Conservation (phyloP, 2,113 vertebrate genomes). For the Anguilla rostrata region DNA sequence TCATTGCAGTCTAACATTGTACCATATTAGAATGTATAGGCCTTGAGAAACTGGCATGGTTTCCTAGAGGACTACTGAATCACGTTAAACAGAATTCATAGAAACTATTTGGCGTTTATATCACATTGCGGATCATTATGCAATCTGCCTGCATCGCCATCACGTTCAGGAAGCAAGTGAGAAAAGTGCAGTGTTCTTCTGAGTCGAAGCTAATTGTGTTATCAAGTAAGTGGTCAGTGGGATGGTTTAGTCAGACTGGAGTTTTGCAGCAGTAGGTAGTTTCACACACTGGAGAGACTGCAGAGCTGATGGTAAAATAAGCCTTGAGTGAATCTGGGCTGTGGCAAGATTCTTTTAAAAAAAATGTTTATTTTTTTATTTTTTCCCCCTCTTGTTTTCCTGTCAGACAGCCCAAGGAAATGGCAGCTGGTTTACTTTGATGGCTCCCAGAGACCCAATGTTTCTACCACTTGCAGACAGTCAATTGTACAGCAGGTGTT, state of each 20-base stretch:
- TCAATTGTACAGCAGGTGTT: background rate
- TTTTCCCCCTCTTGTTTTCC: constrained; percentile 28
- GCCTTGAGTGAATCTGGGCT: constrained; percentile 39
- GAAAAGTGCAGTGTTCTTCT: background rate
- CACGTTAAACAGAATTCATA: background rate
- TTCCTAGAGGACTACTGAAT: background rate
- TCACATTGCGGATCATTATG: background rate
- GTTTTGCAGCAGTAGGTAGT: constrained; percentile 32
- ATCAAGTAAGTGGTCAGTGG: constrained; percentile 31
- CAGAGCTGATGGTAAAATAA: constrained; percentile 33
- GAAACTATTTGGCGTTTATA: background rate
- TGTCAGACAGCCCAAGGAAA: constrained; percentile 42
- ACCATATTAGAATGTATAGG: background rate
- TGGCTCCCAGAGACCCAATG: background rate
- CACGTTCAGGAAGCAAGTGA: background rate
- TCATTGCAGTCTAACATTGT: background rate
- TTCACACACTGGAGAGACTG: constrained; percentile 41
- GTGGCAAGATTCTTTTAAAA: constrained; percentile 40
- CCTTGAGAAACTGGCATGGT: background rate
- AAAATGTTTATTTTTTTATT: no score
- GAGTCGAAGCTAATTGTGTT: constrained; percentile 3
- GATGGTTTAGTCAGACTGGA: constrained; percentile 47
- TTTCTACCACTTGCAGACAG: background rate
- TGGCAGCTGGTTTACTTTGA: constrained; percentile 43
- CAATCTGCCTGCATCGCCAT: background rate